phyloP scores from a whole-genome alignment of 1,140 invertebrate species.

The Frieseomelitta varia region DNA sequence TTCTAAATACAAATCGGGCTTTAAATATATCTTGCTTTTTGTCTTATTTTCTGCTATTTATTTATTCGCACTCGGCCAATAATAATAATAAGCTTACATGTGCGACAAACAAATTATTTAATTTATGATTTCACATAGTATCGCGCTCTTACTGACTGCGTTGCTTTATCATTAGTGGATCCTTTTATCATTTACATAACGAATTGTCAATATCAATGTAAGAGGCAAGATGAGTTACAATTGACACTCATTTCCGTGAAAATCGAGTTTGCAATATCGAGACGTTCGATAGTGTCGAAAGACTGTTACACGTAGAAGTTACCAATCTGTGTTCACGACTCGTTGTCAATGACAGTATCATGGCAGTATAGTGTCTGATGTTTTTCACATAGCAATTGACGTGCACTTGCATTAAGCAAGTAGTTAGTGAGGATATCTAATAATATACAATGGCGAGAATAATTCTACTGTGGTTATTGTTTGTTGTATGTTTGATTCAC shows the following conservation, averaged over 20 bases:
- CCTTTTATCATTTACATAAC: not conserved
- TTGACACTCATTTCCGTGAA: not conserved
- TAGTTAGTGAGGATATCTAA: conserved; percentile 15
- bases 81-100: too few relatives aligned
- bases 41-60: too few relatives aligned
- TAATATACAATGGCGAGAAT: conserved; percentile 58
- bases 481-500: conserved; percentile 62
- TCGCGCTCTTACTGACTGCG: too few relatives aligned
- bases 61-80: too few relatives aligned
- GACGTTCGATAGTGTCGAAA: not conserved
- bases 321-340: conserved; percentile 28
- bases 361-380: conserved; percentile 35
- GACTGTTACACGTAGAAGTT: not conserved
- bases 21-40: too few relatives aligned
- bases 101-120: too few relatives aligned
- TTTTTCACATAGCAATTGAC: conserved; percentile 37
- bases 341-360: conserved; percentile 38
- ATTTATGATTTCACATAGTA: too few relatives aligned
- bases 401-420: conserved; percentile 22
- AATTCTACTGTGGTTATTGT: conserved; percentile 58
- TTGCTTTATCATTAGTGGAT: too few relatives aligned
- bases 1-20: too few relatives aligned
- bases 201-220: not conserved
- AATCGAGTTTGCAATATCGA: not conserved
- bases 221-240: too few relatives aligned